Evolutionary conservation across 2,888 invertebrate species (phyloP), one percentile per base, ranked within the genome.

Genomic region (Tetragonula carbonaria): DNA sequence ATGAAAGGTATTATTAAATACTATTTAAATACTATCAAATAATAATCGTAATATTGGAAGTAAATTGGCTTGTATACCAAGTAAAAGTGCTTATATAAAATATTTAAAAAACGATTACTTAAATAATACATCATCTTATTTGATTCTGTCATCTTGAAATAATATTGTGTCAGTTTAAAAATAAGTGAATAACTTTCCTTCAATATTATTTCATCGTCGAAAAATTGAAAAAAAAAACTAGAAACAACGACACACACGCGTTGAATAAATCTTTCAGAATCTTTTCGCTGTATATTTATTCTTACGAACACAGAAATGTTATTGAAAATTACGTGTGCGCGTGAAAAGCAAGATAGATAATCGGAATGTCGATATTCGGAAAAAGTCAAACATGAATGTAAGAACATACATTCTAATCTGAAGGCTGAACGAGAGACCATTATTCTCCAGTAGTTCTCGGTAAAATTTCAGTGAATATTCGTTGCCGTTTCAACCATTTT

Each of bases 361-460:
- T 53, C 53, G 51, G 63, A 74, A 63, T 18, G 33, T 63, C 62
- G 51, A 74, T 74, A 51, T 33, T 53, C 23, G 45, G n/a, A n/a
- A 50, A 28, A 73, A 33, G n/a, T 63, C 33, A n/a, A 74, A 65
- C 53, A 74, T 53, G 18, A 65, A 45, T 28, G 18, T 13, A 38
- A 51, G 63, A 63, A 55, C 38, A 16, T 21, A 21, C 51, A 28
- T 33, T 53, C n/a, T 33, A n/a, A 38, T 53, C 28, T 6, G 33
- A 65, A 65, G 51, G 5, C n/a, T 45, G n/a, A 23, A n/a, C 51
- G 38, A 74, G 65, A 53, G 63, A n/a, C 53, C 65, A 74, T 74
- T 74, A 74, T 74, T 74, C 65, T 55, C 38, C 38, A 38, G 28
- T 59, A n/a, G 53, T 65, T 74, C 53, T 74, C 51, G 2, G n/a